Evolutionary conservation across 2,797 vertebrate genomes (phyloP).

Genomic region (Peromyscus melanophrys): DNA sequence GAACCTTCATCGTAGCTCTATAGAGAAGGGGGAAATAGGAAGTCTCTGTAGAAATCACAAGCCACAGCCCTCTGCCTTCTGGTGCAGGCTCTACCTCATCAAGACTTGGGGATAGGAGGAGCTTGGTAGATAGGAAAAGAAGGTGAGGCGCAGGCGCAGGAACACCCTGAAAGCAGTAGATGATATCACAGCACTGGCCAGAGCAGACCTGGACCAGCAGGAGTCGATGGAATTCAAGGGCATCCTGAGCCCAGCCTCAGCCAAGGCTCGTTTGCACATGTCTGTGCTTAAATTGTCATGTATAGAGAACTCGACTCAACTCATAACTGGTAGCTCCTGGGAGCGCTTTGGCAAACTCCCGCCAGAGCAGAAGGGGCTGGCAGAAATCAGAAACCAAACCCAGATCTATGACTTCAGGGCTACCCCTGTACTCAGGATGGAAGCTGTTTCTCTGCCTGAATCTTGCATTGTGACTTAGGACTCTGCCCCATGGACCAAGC

Average conservation of each 20-base stretch:
- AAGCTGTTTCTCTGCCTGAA: rapidly evolving
- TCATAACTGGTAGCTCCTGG: rapidly evolving
- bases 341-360: not conserved
- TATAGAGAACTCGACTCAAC: not conserved
- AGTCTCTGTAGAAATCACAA: not conserved
- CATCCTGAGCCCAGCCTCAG: rapidly evolving
- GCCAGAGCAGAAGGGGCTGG: not conserved
- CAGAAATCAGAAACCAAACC: not conserved
- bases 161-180: not conserved
- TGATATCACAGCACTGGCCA: not conserved
- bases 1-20: not conserved
- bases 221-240: no score
- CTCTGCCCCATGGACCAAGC: not conserved
- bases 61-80: not conserved
- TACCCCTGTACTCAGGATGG: rapidly evolving
- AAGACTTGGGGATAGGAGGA: not conserved
- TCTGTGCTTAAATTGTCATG: not conserved
- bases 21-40: not conserved
- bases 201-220: no score
- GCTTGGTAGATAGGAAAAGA: not conserved
- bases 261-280: rapidly evolving
- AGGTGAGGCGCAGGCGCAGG: not conserved
- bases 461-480: rapidly evolving
- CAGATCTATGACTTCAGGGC: rapidly evolving
- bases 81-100: rapidly evolving